Evolutionary conservation across 2,888 invertebrate genomes (phyloP).

Genomic region (Phalangium opilio): DNA sequence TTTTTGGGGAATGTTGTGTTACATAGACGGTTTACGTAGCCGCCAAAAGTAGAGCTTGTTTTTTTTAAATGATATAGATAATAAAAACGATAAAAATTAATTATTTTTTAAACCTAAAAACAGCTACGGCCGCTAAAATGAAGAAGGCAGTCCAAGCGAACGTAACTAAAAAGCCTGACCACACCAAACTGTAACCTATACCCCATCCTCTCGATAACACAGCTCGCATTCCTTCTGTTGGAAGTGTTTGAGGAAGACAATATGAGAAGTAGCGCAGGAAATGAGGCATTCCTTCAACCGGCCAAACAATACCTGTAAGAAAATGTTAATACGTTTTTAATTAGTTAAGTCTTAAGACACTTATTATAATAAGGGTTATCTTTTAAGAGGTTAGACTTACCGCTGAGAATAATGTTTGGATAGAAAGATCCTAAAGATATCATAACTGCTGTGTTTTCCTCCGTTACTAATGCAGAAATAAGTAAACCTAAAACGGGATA

Average conservation of each 20-base stretch:
- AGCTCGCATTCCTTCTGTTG: constrained; percentile 56
- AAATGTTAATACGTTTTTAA: too few species aligned
- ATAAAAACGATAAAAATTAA: too few species aligned
- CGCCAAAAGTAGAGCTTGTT: too few species aligned
- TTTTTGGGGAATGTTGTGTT: too few species aligned
- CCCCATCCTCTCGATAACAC: constrained; percentile 59
- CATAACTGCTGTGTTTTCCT: constrained; percentile 22
- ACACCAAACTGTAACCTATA: constrained; percentile 50
- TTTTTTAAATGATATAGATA: too few species aligned
- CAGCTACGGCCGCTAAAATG: constrained; percentile 5
- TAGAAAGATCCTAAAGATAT: constrained; percentile 79
- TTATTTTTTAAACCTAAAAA: constrained; percentile 9
- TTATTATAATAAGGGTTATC: too few species aligned
- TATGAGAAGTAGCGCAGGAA: constrained; percentile 56
- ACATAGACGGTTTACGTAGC: too few species aligned
- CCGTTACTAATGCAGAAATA: constrained; percentile 18
- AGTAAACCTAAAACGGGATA: constrained; percentile 14
- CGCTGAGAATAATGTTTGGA: constrained; percentile 76
- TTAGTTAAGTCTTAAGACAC: too few species aligned
- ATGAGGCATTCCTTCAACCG: constrained; percentile 85
- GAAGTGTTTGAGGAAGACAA: constrained; percentile 59
- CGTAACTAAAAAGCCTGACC: constrained; percentile 58
- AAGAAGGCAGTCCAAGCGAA: constrained; percentile 51
- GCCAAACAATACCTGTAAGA: constrained; percentile 76
- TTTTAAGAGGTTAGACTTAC: constrained; percentile 42